Evolutionary conservation across 2,113 vertebrate genomes (phyloP).

Genomic region (Muntiacus reevesi): DNA sequence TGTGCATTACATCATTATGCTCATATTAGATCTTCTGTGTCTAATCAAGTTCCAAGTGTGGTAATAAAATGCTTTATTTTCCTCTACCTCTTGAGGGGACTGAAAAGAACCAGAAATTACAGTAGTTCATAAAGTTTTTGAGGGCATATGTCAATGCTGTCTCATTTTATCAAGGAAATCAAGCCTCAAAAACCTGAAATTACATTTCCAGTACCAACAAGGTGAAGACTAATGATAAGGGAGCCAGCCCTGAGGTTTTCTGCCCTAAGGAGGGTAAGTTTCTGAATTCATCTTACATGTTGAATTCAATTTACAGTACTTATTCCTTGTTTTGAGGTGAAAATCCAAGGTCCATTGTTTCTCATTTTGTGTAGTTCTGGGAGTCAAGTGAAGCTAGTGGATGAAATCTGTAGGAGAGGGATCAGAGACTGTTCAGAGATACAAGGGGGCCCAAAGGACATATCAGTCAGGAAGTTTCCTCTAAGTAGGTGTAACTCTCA

Average conservation of each 20-base stretch:
- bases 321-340: neutral
- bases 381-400: neutral
- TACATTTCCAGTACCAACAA: neutral
- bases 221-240: neutral
- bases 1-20: neutral
- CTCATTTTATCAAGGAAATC: neutral
- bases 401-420: neutral
- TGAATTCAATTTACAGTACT: neutral
- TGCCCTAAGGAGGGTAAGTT: neutral
- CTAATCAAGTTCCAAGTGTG: neutral
- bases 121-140: neutral
- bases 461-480: neutral
- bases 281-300: neutral
- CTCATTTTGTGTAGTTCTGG: neutral
- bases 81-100: neutral
- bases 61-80: neutral
- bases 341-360: neutral
- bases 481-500: neutral
- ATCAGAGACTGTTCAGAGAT: neutral
- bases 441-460: rapidly evolving
- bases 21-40: neutral
- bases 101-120: neutral
- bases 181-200: neutral
- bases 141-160: neutral
- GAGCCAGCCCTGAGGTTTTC: neutral